Percentiles rank a stretch among this genome's conserved stretches.
Evolutionary conservation across 1,140 invertebrate genomes (phyloP).

Genomic region (Rhyzopertha dominica): DNA sequence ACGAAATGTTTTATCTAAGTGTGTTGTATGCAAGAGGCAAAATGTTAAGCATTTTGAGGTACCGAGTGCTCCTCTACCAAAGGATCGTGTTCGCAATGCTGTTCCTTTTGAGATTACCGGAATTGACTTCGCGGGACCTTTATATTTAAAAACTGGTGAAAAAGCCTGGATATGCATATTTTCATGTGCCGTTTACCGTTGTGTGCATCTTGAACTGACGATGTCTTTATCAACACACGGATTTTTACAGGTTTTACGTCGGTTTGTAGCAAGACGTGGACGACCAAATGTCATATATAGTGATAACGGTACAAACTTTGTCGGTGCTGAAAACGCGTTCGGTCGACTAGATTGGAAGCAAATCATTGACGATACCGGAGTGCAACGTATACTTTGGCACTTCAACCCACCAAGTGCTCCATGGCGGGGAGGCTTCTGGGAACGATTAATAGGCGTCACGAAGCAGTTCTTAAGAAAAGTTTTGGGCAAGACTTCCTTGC

Average conservation of each 20-base stretch:
- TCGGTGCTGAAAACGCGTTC: constrained; percentile 4
- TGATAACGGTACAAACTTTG: constrained; percentile 16
- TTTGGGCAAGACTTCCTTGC: neutral
- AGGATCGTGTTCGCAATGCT: constrained; percentile 30
- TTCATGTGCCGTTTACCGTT: constrained; percentile 37
- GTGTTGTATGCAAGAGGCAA: constrained; percentile 9
- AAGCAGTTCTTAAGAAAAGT: constrained; percentile 28
- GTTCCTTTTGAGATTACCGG: constrained; percentile 33
- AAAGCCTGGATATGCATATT: constrained; percentile 37
- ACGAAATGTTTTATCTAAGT: neutral
- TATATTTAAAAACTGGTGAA: constrained; percentile 25
- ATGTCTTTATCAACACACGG: constrained; percentile 29
- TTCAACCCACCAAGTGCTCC: constrained; percentile 18
- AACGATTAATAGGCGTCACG: constrained; percentile 34
- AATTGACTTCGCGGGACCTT: constrained; percentile 35
- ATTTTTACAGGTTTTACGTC: constrained; percentile 34
- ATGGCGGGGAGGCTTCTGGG: constrained; percentile 8
- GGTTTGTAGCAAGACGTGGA: constrained; percentile 39
- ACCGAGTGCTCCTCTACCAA: constrained; percentile 29
- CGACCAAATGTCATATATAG: constrained; percentile 23
- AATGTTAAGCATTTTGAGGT: constrained; percentile 23
- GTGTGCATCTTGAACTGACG: constrained; percentile 43
- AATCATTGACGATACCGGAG: neutral
- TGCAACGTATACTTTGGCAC: neutral
- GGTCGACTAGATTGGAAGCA: neutral